Evolutionary conservation across 1,140 invertebrate genomes (phyloP), one percentile per base, ranked within the genome.

Genomic region (Drosophila arawakana): DNA sequence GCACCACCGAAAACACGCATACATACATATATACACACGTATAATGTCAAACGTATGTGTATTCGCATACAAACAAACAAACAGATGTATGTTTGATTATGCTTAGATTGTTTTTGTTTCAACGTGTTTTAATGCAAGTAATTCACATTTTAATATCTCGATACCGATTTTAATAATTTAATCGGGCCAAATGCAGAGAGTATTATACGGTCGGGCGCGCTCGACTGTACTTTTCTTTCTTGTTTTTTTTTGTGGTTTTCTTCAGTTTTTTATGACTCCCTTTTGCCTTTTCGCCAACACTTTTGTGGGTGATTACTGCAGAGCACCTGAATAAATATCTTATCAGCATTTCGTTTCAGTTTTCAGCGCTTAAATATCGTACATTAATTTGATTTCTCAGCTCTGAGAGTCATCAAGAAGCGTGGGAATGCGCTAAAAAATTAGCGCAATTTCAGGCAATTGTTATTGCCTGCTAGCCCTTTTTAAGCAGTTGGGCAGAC

Each of bases 251-350:
- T 55, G 25, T 30, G 54, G 10, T 54, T 58, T 49, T 50, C 25
- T 30, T 30, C 25, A 5, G 25, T 30, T 10, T 76, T 76, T 76
- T 80, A 61, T 81, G 59, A 65, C 60, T 57, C 49, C 52, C 44
- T 47, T 44, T 69, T 39, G 55, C 71, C 69, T 88, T 82, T 80
- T 86, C 61, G 80, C 84, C 83, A 85, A 86, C 82, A 76, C 70
- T 80, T 88, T 75, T 80, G 84, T 88, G 81, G 84, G 78, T 89
- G 84, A 81, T 79, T 86, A 80, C 74, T 68, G 60, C 37, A 46
- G 60, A 82, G 80, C 84, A 89, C 84, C 84, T 89, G 84, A 88
- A 84, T 84, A 89, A 89, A 89, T 89, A 89, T 89, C 84, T 89
- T 90, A 89, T 88, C 83, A 89, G 62, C 59, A 65, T 85, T 81